These are phyloP conservation scores for Grus americana DNA, from an alignment of 2,113 vertebrate species.

Conservation along the genomic window DNA sequence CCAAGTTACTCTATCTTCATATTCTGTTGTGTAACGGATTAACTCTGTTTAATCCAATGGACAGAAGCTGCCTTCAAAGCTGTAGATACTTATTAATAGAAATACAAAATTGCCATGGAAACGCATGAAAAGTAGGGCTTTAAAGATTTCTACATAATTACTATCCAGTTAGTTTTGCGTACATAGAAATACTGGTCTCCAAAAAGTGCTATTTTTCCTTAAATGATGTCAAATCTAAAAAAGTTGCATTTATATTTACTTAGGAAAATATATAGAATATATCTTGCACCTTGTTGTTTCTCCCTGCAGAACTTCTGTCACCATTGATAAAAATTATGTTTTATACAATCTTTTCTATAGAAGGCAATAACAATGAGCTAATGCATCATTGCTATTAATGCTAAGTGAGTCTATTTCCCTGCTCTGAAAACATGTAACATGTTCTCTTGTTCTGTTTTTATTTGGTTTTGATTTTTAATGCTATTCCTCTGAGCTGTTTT, in stretches of 20 bases:
- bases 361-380: too few relatives aligned
- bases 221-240: neutral
- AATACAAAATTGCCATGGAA: neutral
- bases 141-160: neutral
- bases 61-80: neutral
- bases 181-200: neutral
- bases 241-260: neutral
- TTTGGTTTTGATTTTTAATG: too few relatives aligned
- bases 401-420: too few relatives aligned
- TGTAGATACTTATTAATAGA: neutral
- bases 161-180: neutral
- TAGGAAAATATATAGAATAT: too few relatives aligned
- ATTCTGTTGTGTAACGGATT: neutral
- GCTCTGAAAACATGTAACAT: too few relatives aligned
- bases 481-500: too few relatives aligned
- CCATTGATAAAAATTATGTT: too few relatives aligned
- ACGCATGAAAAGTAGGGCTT: neutral
- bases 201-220: neutral
- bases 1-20: neutral
- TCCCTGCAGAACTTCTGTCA: too few relatives aligned
- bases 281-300: too few relatives aligned
- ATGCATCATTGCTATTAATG: too few relatives aligned
- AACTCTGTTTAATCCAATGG: neutral
- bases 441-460: too few relatives aligned
- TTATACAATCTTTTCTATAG: too few relatives aligned